phyloP scores from a whole-genome alignment of 2,113 vertebrate genomes.

The Hepsetus odoe region DNA sequence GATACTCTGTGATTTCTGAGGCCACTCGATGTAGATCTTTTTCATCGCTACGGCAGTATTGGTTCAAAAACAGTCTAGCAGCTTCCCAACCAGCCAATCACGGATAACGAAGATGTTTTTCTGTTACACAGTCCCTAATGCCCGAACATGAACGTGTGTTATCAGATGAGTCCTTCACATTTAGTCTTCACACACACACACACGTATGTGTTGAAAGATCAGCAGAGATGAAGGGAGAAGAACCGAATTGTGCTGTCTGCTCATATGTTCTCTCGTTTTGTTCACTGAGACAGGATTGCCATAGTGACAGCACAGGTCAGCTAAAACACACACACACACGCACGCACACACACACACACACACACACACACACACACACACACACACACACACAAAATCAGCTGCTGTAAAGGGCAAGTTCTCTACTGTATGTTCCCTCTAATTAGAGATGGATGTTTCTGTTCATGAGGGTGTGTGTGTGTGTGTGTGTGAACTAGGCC shows the following conservation, averaged over 20 bases:
- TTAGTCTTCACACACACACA: too few species aligned
- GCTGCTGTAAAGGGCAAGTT: background rate
- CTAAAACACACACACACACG: background rate
- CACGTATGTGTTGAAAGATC: background rate
- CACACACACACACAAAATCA: background rate
- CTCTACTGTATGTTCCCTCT: background rate
- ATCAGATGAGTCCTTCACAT: too few species aligned
- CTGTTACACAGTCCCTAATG: too few species aligned
- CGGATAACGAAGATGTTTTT: too few species aligned
- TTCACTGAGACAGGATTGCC: background rate
- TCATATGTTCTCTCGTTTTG: background rate
- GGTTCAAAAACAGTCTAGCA: too few species aligned
- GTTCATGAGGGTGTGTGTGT: background rate
- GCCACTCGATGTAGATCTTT: background rate
- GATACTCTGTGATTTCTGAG: background rate
- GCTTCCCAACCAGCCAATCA: too few species aligned
- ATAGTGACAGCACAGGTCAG: background rate
- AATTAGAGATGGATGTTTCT: background rate
- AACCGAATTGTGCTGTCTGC: background rate
- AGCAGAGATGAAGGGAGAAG: background rate
- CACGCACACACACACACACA: slow-evolving; percentile 3
- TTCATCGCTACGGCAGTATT: too few species aligned
- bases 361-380: background rate
- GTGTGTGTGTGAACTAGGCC: background rate
- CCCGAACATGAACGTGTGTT: too few species aligned